phyloP scores from a whole-genome alignment of 2,888 invertebrate species.

The Luperina nickerlii region DNA sequence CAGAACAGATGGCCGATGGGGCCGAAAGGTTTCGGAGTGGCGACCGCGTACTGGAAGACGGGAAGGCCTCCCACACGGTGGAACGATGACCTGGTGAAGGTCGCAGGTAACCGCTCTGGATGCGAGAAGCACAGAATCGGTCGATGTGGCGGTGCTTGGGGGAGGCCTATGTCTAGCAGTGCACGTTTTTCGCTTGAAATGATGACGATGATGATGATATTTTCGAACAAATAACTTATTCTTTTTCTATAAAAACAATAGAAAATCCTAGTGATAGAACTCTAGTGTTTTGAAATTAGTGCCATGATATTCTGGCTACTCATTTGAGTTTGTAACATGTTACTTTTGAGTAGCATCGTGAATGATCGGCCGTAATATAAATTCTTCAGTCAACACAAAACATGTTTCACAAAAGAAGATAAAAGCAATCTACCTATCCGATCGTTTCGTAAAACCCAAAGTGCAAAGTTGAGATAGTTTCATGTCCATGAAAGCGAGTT shows the following conservation, averaged over 20 bases:
- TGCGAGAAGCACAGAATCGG: not conserved
- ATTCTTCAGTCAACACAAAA: conserved; percentile 24
- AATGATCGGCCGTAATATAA: not conserved
- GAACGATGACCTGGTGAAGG: not conserved
- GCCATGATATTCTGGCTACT: not conserved
- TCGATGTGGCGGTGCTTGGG: not conserved
- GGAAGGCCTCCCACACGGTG: not conserved
- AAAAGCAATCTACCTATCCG: conserved; percentile 7
- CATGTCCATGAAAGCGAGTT: conserved; percentile 27
- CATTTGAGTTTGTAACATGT: not conserved
- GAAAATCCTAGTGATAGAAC: not conserved
- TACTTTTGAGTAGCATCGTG: not conserved
- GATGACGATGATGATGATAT: not conserved
- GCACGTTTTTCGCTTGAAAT: not conserved
- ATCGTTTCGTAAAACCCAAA: conserved; percentile 47
- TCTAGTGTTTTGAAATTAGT: not conserved
- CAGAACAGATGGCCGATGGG: not conserved
- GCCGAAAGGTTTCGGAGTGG: not conserved
- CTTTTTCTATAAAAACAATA: not conserved
- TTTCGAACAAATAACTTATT: not conserved
- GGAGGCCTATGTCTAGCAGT: not conserved
- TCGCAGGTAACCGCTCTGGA: not conserved
- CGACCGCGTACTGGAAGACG: not conserved
- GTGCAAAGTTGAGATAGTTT: conserved; percentile 54
- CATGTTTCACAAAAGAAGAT: conserved; percentile 33